A percentile compares a stretch with the other conserved stretches of the same genome.
These are phyloP conservation scores for Cotesia typhae DNA, from an alignment of 1,140 invertebrate species.

Conservation along the genomic window DNA sequence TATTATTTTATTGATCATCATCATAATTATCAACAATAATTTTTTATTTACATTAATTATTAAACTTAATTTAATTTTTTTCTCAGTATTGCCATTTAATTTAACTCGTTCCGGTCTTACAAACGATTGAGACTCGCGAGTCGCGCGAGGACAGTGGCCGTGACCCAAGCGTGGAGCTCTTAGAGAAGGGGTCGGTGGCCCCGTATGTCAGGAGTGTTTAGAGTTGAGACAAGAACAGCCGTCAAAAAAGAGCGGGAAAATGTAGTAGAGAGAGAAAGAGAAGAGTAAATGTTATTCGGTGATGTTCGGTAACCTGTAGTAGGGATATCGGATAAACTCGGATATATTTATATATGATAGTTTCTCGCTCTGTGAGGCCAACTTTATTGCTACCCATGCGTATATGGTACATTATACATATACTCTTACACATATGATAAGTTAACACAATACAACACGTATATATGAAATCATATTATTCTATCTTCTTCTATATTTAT, in stretches of 20 bases:
- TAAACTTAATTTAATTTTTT: neutral
- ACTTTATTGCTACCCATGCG: too few species aligned
- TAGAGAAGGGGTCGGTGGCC: constrained; percentile 57
- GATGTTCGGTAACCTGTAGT: neutral
- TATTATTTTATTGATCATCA: too few species aligned
- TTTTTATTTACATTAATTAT: too few species aligned
- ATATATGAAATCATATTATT: too few species aligned
- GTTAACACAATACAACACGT: too few species aligned
- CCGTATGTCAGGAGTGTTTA: constrained; percentile 41
- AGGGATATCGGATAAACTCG: neutral
- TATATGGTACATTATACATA: too few species aligned
- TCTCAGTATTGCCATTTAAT: constrained; percentile 10
- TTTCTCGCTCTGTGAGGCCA: too few species aligned
- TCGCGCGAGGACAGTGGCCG: constrained; percentile 58
- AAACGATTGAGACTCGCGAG: constrained; percentile 20
- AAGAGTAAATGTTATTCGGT: neutral
- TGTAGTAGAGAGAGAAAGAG: neutral
- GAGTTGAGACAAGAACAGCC: constrained; percentile 12
- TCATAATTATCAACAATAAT: too few species aligned
- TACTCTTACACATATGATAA: too few species aligned
- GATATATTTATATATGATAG: neutral
- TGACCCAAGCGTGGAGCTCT: constrained; percentile 54
- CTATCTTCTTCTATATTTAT: too few species aligned
- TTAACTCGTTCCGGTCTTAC: neutral
- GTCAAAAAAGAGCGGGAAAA: constrained; percentile 21